These are phyloP conservation scores for Frankliniella intonsa DNA, from an alignment of 2,888 invertebrate genomes.

Conservation along the genomic window DNA sequence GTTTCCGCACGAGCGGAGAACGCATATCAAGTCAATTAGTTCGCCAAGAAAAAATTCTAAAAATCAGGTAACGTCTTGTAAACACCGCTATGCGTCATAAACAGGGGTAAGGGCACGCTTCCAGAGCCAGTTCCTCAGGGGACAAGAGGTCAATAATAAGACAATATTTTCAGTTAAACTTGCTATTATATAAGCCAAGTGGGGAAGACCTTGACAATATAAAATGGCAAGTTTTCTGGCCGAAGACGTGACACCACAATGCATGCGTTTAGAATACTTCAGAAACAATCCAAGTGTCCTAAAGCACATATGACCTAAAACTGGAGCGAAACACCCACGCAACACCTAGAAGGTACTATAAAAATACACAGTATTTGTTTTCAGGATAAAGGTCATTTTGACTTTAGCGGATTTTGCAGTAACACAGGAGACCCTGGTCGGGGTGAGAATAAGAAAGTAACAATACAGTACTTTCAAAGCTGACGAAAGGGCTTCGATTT, in stretches of 20 bases:
- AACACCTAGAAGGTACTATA: too few relatives aligned
- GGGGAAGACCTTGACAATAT: constrained; percentile 18
- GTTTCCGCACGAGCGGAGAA: background rate
- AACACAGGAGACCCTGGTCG: background rate
- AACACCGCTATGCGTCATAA: background rate
- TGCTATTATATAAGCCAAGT: background rate
- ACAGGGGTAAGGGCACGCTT: background rate
- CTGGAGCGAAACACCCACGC: too few relatives aligned
- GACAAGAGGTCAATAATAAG: background rate
- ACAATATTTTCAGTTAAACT: background rate
- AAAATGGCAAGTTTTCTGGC: background rate
- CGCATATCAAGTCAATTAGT: background rate
- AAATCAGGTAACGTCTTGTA: constrained; percentile 8
- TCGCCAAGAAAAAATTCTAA: background rate
- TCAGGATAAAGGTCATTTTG: too few relatives aligned
- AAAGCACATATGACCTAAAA: too few relatives aligned
- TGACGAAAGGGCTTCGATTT: background rate
- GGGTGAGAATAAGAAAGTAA: background rate
- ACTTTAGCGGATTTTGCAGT: too few relatives aligned
- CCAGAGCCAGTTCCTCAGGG: background rate
- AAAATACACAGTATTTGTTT: too few relatives aligned
- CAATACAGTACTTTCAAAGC: background rate
- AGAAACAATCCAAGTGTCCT: too few relatives aligned
- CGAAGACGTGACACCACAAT: background rate
- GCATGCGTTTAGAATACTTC: background rate